phyloP scores from a whole-genome alignment of 35 echinoderm and acorn worm genomes.

The Nesometra sesokonis region DNA sequence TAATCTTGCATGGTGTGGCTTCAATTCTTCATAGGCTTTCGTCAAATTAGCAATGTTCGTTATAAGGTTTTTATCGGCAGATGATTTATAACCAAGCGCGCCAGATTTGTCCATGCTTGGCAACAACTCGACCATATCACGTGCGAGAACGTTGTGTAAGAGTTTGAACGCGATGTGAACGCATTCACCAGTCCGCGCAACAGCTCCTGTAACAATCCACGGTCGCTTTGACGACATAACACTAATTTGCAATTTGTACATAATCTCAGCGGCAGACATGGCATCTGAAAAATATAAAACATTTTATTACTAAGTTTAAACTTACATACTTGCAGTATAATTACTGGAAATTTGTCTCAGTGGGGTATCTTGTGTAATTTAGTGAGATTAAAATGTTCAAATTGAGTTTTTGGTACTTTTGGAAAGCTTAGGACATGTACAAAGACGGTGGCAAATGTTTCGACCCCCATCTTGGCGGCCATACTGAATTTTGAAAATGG shows the following conservation, averaged over 20 bases:
- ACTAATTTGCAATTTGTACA: neutral
- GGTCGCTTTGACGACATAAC: neutral
- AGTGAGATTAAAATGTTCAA: no score
- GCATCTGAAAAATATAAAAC: neutral
- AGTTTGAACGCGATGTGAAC: neutral
- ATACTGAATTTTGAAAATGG: no score
- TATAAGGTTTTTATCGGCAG: neutral
- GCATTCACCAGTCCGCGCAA: neutral
- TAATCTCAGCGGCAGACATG: neutral
- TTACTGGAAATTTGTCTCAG: no score
- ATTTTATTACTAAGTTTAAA: no score
- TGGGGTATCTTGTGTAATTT: no score
- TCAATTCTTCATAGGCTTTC: neutral
- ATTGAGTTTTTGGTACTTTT: no score
- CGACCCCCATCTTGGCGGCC: no score
- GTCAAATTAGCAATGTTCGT: neutral
- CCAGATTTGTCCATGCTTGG: neutral
- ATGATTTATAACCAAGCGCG: neutral
- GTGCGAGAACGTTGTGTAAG: neutral
- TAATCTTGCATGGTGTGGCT: neutral
- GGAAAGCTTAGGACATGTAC: no score
- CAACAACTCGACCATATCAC: neutral
- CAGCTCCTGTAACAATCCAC: neutral
- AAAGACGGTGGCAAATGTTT: no score
- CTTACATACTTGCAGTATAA: no score